Evolutionary conservation across 2,888 invertebrate species (phyloP).

Genomic region (Apoda limacodes): DNA sequence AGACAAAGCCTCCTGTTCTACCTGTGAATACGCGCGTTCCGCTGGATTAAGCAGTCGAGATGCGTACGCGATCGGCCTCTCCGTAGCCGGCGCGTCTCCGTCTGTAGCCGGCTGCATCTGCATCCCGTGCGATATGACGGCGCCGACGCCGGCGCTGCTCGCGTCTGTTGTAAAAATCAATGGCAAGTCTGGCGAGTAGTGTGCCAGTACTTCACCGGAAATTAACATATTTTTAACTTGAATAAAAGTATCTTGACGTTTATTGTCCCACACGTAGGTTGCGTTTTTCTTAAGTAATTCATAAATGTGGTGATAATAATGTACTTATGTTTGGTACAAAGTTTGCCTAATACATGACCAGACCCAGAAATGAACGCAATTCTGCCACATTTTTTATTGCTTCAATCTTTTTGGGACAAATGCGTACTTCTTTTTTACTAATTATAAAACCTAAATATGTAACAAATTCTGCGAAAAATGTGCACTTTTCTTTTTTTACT

Average conservation of each 20-base stretch:
- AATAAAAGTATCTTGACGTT: constrained; percentile 6
- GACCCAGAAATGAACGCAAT: constrained; percentile 17
- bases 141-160: too few relatives aligned
- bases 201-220: constrained; percentile 5
- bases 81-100: too few relatives aligned
- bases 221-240: constrained; percentile 6
- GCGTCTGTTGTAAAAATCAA: not conserved
- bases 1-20: constrained; percentile 12
- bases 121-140: too few relatives aligned
- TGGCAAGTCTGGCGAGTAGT: constrained; percentile 1
- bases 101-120: too few relatives aligned
- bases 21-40: constrained; percentile 11
- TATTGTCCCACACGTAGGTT: constrained; percentile 6
- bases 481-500: constrained; percentile 16
- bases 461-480: constrained; percentile 12
- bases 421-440: constrained; percentile 16
- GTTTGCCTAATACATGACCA: constrained; percentile 19
- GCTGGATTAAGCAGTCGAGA: constrained; percentile 8
- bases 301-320: constrained; percentile 11
- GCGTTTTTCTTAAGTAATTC: constrained; percentile 8
- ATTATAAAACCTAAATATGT: constrained; percentile 10
- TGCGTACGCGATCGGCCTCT: constrained; percentile 12
- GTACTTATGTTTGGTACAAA: constrained; percentile 16
- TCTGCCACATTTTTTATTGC: constrained; percentile 18
- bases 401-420: constrained; percentile 16